A percentile compares a stretch with the other conserved stretches of the same genome.
These are phyloP conservation scores for Erythrolamprus reginae DNA, from an alignment of 2,113 vertebrate genomes.

Conservation along the genomic window DNA sequence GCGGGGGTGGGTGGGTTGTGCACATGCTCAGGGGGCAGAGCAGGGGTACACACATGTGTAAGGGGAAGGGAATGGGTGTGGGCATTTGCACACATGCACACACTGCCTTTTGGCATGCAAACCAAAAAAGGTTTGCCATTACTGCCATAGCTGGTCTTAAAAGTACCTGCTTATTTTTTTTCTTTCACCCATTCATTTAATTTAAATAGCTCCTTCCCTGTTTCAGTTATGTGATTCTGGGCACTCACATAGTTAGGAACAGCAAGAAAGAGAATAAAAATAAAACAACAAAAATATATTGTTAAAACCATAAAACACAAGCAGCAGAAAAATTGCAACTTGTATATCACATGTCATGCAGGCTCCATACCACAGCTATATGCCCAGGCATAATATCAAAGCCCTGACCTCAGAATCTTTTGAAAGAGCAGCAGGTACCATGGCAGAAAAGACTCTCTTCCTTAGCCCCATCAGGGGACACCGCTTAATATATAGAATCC, in stretches of 20 bases:
- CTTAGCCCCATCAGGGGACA: neutral
- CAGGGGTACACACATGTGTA: no score
- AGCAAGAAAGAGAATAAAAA: neutral
- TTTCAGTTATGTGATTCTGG: neutral
- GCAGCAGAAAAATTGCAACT: neutral
- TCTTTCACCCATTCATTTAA: neutral
- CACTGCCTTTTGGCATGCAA: no score
- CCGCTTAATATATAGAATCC: neutral
- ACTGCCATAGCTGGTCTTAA: neutral
- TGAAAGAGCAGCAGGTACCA: neutral
- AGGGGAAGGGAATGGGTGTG: no score
- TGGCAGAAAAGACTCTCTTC: neutral
- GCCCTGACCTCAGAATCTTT: neutral
- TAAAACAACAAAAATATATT: neutral
- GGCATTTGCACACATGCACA: no score
- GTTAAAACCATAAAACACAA: neutral
- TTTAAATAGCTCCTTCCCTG: neutral
- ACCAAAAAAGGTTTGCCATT: no score
- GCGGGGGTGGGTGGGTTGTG: no score
- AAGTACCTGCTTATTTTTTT: neutral
- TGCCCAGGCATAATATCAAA: neutral
- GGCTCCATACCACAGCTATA: neutral
- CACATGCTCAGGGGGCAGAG: no score
- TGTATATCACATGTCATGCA: neutral
- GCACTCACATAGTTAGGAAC: neutral